Evolutionary conservation across 1,140 invertebrate species (phyloP), one percentile per base, ranked within the genome.

Genomic region (Anoplophora glabripennis): DNA sequence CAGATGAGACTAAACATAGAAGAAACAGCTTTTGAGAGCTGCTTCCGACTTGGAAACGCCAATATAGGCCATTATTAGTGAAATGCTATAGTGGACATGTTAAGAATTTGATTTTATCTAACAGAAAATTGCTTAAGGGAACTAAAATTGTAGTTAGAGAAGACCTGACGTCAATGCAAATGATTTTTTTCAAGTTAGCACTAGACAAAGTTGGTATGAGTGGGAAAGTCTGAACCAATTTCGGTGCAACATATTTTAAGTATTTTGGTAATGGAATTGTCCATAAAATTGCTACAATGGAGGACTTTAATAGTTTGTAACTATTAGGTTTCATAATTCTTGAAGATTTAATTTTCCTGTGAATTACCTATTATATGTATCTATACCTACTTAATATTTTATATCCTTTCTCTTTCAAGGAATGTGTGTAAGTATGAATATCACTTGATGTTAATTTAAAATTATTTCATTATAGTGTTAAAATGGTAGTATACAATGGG

Each of bases 181-280:
- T 15, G 18, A 45, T 3, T 17, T 4, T 45, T 5, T 17, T 45
- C 10, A 45, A 21, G 18, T 12, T 14, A 15, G 18, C 17, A 12
- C 44, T 15, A 14, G 18, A 14, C 17, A 45, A 18, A 45, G 44
- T 45, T 45, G 17, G 44, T 21, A 15, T 4, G 4, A 45, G 17
- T 45, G 44, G 44, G 18, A 45, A 45, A 45, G 44, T 45, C 44
- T 45, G 44, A 14, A 45, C 44, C 18, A 45, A 45, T 18, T 17
- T 15, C 17, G 44, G 44, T 28, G 21, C 21, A 28, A 28, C 21
- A 28, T 28, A 28, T 28, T 5, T 28, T 28, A 28, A 28, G 21
- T 28, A 28, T 28, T 28, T 5, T 28, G 21, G 21, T 28, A 5
- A 28, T 28, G 21, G 5, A 28, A 28, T 5, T 28, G 21, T 28